Evolutionary conservation across 1,140 invertebrate species (phyloP).

Genomic region (Yoshiicerus persimilis): DNA sequence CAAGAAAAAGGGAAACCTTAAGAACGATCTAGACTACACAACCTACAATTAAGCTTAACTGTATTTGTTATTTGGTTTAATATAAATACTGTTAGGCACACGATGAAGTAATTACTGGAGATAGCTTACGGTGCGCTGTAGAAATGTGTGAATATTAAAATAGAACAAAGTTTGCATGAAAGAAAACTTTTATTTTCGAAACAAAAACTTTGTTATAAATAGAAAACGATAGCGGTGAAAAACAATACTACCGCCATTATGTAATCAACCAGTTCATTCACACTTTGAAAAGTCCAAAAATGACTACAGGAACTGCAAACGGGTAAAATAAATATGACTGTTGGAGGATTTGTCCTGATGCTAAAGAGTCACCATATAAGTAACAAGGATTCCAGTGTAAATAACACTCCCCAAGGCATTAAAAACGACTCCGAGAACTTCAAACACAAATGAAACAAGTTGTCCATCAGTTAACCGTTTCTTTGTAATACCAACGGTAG

Average conservation of each 20-base stretch:
- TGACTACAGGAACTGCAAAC: no score
- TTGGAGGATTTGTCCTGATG: background rate
- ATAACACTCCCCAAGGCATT: conserved; percentile 13
- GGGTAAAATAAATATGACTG: no score
- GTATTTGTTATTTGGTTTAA: no score
- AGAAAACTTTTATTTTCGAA: background rate
- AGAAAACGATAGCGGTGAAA: background rate
- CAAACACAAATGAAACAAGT: conserved; percentile 27
- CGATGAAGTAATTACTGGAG: no score
- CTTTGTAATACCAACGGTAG: background rate
- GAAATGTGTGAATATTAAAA: no score
- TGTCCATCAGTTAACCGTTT: background rate
- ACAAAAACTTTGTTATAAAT: background rate
- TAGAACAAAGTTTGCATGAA: no score
- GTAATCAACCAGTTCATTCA: background rate
- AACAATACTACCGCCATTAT: background rate
- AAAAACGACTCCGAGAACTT: conserved; percentile 1
- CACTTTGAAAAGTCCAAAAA: background rate
- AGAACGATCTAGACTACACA: no score
- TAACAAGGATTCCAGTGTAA: background rate
- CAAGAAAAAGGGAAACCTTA: no score
- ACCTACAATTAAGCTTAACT: no score
- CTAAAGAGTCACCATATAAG: conserved; percentile 18
- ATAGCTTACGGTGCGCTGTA: no score
- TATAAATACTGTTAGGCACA: no score